phyloP scores from a whole-genome alignment of 1,140 invertebrate species.

The Cherax quadricarinatus region DNA sequence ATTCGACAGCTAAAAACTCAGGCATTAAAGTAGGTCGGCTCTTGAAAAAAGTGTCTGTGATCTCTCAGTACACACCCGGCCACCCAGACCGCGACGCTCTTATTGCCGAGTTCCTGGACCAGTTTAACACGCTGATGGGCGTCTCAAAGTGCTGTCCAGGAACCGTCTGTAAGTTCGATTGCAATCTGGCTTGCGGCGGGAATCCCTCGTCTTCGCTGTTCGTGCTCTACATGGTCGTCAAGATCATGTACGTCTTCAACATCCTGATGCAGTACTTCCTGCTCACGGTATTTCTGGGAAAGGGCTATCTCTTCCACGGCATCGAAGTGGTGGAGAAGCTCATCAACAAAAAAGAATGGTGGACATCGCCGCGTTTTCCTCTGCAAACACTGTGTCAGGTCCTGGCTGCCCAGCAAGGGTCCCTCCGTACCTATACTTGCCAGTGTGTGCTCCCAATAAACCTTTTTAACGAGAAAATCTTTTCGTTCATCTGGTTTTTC shows the following conservation, averaged over 20 bases:
- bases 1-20: constrained; percentile 76
- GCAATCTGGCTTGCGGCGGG: constrained; percentile 74
- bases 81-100: constrained; percentile 77
- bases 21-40: constrained; percentile 76
- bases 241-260: constrained; percentile 77
- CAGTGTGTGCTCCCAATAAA: constrained; percentile 80
- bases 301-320: constrained; percentile 76
- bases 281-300: constrained; percentile 76
- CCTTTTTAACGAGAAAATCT: constrained; percentile 81
- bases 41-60: constrained; percentile 76
- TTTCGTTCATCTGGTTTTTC: constrained; percentile 78
- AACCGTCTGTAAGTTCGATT: constrained; percentile 74
- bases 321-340: constrained; percentile 75
- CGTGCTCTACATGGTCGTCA: constrained; percentile 77
- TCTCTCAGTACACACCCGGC: constrained; percentile 76
- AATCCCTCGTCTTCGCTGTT: constrained; percentile 77
- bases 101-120: constrained; percentile 76
- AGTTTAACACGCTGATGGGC: constrained; percentile 77
- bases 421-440: constrained; percentile 77
- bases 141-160: constrained; percentile 76
- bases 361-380: constrained; percentile 77
- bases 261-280: constrained; percentile 78
- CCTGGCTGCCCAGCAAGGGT: constrained; percentile 76
- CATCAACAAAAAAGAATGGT: constrained; percentile 75
- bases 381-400: constrained; percentile 77